A percentile compares a stretch with the other conserved stretches of the same genome.
These are phyloP conservation scores for Troglohyphantes excavatus DNA, from an alignment of 2,888 invertebrate genomes.

Conservation along the genomic window DNA sequence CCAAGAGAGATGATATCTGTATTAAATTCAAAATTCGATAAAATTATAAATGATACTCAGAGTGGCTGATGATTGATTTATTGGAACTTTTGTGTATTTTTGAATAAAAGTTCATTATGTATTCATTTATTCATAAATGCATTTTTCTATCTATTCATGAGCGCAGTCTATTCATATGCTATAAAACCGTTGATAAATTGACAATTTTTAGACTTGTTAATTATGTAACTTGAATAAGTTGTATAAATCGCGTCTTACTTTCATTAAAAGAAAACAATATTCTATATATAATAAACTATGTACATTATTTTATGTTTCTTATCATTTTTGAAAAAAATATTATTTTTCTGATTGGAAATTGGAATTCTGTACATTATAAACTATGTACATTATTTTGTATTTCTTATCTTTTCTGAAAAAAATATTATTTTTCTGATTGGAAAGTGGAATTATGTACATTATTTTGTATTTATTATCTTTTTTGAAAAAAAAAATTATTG, in stretches of 20 bases:
- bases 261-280: neutral
- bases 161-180: neutral
- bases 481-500: too few relatives aligned
- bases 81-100: neutral
- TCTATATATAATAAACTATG: too few relatives aligned
- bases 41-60: neutral
- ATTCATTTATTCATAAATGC: conserved; percentile 1
- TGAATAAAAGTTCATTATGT: neutral
- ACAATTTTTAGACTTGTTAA: neutral
- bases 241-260: neutral
- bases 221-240: neutral
- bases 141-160: conserved; percentile 2
- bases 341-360: too few relatives aligned
- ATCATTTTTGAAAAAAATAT: too few relatives aligned
- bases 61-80: neutral
- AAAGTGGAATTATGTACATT: too few relatives aligned
- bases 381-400: too few relatives aligned
- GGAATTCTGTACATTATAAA: too few relatives aligned
- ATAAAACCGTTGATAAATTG: neutral
- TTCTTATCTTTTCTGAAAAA: too few relatives aligned
- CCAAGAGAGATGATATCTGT: too few relatives aligned
- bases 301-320: too few relatives aligned
- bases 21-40: neutral
- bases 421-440: too few relatives aligned
- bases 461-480: too few relatives aligned